Evolutionary conservation across 1,140 invertebrate genomes (phyloP), one percentile per base, ranked within the genome.

Genomic region (Brachionus rubens): DNA sequence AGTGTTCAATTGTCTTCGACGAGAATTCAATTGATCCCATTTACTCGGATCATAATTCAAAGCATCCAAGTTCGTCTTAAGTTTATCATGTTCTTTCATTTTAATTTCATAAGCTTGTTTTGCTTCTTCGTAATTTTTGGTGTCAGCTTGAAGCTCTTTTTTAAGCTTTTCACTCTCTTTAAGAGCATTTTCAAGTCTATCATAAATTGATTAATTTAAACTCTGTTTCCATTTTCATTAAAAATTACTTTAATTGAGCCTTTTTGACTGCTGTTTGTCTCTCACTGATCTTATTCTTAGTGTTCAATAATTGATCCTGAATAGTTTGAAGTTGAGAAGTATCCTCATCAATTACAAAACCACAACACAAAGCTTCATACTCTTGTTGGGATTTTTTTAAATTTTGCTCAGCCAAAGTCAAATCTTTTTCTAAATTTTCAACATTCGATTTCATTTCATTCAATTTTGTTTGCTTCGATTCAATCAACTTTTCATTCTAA

Each of bases 221-320:
- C 1, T 43, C 30, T 7, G 6, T 28, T 56, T 46, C 14, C 5
- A 46, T 14, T 10, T 46, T 46, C n/a, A 14, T 46, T 14, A 26
- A 40, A 1, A 12, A 4, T 72, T 48, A 72, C 68, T 54, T 72
- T 36, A 72, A 50, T 48, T 48, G 46, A 28, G 68, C 68, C 47
- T 72, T 72, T 72, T 72, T 48, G 19, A 72, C 50, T 9, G 46
- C 46, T 12, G 68, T 72, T 41, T 72, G 68, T 54, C 36, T 72
- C 21, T 72, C 68, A 36, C 68, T 50, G 21, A 72, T 72, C 50
- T 72, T 48, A 30, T 72, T 72, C 21, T 72, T 72, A 30, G 50
- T 54, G n/a, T 72, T 72, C 12, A 72, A 40, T 24, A 72, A 50
- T 72, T 72, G 68, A 72, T 72, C 68, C n/a, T 72, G 68, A 36